Evolutionary conservation across 1,140 invertebrate genomes (phyloP).

Genomic region (Eurosta solidaginis): DNA sequence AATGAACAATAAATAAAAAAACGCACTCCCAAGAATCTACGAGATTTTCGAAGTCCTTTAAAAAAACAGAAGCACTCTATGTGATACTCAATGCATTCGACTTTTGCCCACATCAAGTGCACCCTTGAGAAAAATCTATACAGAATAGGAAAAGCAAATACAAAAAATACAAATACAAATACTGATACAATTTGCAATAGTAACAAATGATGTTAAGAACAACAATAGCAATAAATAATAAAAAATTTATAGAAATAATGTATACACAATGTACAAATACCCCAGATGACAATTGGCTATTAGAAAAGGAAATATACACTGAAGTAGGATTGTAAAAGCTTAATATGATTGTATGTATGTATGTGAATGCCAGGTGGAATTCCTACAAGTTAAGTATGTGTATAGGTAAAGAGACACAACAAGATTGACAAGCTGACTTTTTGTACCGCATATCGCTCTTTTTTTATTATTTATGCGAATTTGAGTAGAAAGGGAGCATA

Average conservation of each 20-base stretch:
- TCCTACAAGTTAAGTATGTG: no score
- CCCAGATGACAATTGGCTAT: slow-evolving; percentile 32
- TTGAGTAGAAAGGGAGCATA: background rate
- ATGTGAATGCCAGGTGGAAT: background rate
- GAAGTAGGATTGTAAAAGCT: background rate
- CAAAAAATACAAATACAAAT: background rate
- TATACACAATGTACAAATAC: slow-evolving; percentile 9
- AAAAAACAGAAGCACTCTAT: background rate
- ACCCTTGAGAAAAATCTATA: slow-evolving; percentile 26
- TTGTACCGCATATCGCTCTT: background rate
- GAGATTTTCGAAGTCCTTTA: background rate
- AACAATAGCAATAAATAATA: background rate
- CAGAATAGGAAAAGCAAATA: background rate
- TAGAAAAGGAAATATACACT: background rate
- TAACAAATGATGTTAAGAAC: slow-evolving; percentile 12
- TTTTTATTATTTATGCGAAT: background rate
- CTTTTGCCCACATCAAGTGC: slow-evolving; percentile 4
- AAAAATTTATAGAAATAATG: background rate
- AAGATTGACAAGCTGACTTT: background rate
- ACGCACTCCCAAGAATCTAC: background rate
- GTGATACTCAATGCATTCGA: background rate
- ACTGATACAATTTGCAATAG: slow-evolving; percentile 12
- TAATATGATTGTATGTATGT: no score
- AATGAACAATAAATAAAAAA: background rate
- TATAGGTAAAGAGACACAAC: background rate